A percentile compares a stretch with the other conserved stretches of the same genome.
phyloP scores from a whole-genome alignment of 2,888 invertebrate genomes.

The Cheilosia impressa region DNA sequence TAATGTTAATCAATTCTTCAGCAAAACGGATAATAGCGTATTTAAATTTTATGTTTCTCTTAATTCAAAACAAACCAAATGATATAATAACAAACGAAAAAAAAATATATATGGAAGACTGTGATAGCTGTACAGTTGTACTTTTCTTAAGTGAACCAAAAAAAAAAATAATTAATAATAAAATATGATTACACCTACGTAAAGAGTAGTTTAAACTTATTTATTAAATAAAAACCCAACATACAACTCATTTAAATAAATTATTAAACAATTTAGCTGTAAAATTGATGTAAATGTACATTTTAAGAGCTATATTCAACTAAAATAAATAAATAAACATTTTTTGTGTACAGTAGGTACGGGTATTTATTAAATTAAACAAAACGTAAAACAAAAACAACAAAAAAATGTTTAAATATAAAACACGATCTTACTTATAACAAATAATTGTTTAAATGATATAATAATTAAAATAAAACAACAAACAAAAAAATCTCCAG shows the following conservation, averaged over 20 bases:
- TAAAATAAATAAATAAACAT: slow-evolving; percentile 44
- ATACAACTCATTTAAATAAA: slow-evolving; percentile 73
- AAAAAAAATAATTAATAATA: slow-evolving; percentile 48
- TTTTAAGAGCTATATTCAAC: slow-evolving; percentile 51
- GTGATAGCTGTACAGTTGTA: slow-evolving; percentile 82
- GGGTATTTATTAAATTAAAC: slow-evolving; percentile 67
- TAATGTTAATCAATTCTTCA: slow-evolving; percentile 38
- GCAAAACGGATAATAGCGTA: slow-evolving; percentile 2
- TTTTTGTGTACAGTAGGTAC: slow-evolving; percentile 74
- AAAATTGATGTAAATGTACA: slow-evolving; percentile 69
- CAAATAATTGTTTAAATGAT: slow-evolving; percentile 71
- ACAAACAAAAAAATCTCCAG: slow-evolving; percentile 56
- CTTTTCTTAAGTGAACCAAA: slow-evolving; percentile 75
- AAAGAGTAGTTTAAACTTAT: slow-evolving; percentile 63
- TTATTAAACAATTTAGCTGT: slow-evolving; percentile 74
- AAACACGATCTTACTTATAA: slow-evolving; percentile 61
- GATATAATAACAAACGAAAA: slow-evolving; percentile 42
- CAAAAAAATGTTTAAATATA: slow-evolving; percentile 62
- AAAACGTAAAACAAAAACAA: slow-evolving; percentile 29
- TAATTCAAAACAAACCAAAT: slow-evolving; percentile 37
- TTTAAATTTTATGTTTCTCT: slow-evolving; percentile 35
- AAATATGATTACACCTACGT: slow-evolving; percentile 69
- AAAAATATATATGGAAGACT: slow-evolving; percentile 80
- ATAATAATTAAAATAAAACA: slow-evolving; percentile 61
- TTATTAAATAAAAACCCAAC: slow-evolving; percentile 51